phyloP scores from a whole-genome alignment of 2,888 invertebrate species.

The Ceramica pisi region DNA sequence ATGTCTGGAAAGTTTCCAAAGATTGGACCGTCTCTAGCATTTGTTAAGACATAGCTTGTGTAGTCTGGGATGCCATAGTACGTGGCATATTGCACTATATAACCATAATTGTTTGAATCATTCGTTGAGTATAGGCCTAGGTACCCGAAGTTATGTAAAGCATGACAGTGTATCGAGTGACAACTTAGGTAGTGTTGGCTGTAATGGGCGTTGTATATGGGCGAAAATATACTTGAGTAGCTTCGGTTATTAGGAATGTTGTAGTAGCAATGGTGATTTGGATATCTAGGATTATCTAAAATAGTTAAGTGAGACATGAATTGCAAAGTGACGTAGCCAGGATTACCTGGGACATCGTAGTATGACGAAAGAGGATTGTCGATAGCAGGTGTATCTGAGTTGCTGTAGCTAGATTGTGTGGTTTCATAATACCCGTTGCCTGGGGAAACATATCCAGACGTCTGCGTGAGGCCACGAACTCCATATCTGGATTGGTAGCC shows the following conservation, averaged over 20 bases:
- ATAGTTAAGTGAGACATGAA: neutral
- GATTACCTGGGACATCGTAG: neutral
- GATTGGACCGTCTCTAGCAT: neutral
- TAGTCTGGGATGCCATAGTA: neutral
- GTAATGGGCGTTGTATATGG: neutral
- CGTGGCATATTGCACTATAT: neutral
- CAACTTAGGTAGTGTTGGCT: neutral
- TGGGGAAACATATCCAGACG: neutral
- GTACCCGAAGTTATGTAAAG: neutral
- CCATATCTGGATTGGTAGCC: neutral
- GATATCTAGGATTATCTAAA: neutral
- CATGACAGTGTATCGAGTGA: neutral
- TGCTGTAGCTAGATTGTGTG: neutral
- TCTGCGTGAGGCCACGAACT: neutral
- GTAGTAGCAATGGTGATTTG: too few relatives aligned
- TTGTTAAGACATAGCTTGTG: neutral
- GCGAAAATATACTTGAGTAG: neutral
- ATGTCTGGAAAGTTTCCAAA: neutral
- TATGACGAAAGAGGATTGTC: neutral
- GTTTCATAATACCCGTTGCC: neutral
- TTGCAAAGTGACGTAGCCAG: neutral
- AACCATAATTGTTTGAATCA: neutral
- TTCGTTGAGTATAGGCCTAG: neutral
- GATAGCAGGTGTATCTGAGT: neutral
- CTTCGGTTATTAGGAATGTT: neutral